Base-by-base conservation (phyloP, 2,888 invertebrate species). In the Bombylius discolor region DNA sequence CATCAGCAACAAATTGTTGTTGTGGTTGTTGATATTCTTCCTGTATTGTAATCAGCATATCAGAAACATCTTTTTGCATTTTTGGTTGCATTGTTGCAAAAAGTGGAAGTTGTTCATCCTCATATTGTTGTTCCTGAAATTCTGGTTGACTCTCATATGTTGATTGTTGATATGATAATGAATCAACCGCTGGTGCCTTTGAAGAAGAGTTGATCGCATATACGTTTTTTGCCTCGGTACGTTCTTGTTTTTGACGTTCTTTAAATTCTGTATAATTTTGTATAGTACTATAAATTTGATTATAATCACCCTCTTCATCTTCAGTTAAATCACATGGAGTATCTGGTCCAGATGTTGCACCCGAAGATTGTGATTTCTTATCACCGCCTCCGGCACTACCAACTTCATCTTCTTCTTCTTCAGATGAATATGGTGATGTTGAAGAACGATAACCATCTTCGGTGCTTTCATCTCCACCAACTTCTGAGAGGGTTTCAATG, bases 301-400 rank as follows among this genome's bases (percentile, higher is more conserved):
- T 56, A 33, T 58, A 81, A 49, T 82, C 81, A 57, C 84, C 83
- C 59, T 86, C 85, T 50, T 79, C 74, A 61, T 85, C 85, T 58
- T 84, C 84, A 65, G 87, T 87, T 60, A 82, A 77, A 7, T 84
- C 83, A 4, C 71, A 74, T 12, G 90, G 90, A 69, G 88, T 89
- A 64, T 92, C 91, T 0, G 92, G 92, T 0, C 92, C 92, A 9
- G 90, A 90, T 13, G 92, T 92, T 65, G 87, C 89, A 4, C 91
- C 90, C 0, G 90, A 90, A 11, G 89, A 88, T 52, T 80, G 81
- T 45, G 79, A 81, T 32, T 53, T 55, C 51, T 56, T 58, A 45
- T 57, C 52, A 44, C 34, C 52, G 36, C 34, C 52, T 39, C 7
- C 46, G 46, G 4, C 47, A 39, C 55, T 50, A 1, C 55, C 56